Conservation (phyloP, 2,797 vertebrate genomes). For the Takifugu rubripes region DNA sequence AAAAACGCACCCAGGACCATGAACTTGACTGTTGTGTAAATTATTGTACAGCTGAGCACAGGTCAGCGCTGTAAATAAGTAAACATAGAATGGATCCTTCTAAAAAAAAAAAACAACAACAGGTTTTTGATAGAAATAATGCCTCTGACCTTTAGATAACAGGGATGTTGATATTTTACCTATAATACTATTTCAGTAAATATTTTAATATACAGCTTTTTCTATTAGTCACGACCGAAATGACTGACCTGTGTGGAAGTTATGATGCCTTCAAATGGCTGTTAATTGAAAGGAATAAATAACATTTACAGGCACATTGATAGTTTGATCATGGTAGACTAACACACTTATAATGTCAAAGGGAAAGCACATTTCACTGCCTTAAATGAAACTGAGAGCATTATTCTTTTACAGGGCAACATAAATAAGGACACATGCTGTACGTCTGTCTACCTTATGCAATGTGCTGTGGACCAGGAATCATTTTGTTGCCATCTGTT, state of each 20-base stretch:
- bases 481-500: slow-evolving; percentile 18
- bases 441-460: slow-evolving; percentile 3
- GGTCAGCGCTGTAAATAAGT: slow-evolving; percentile 12
- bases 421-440: neutral
- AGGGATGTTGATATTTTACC: slow-evolving; percentile 21
- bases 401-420: slow-evolving; percentile 27
- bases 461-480: slow-evolving; percentile 31
- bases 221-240: slow-evolving; percentile 19
- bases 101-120: neutral
- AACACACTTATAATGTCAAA: slow-evolving; percentile 21
- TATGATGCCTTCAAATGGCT: slow-evolving; percentile 44
- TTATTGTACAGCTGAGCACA: slow-evolving; percentile 27
- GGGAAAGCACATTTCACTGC: slow-evolving; percentile 47
- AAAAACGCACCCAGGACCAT: slow-evolving; percentile 38
- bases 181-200: slow-evolving; percentile 27
- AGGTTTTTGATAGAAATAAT: slow-evolving; percentile 31
- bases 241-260: slow-evolving; percentile 16
- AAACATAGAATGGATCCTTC: slow-evolving; percentile 10
- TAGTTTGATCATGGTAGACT: neutral
- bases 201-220: slow-evolving; percentile 25
- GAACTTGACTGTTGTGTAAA: slow-evolving; percentile 29
- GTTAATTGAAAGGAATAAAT: slow-evolving; percentile 6
- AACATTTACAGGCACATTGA: slow-evolving; percentile 25
- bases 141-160: slow-evolving; percentile 33
- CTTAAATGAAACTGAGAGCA: slow-evolving; percentile 58